Percentiles rank a stretch among this genome's conserved stretches.
These are phyloP conservation scores for Phenganax stokvisi DNA, from an alignment of 92 coral and sea anemone genomes.

Conservation along the genomic window DNA sequence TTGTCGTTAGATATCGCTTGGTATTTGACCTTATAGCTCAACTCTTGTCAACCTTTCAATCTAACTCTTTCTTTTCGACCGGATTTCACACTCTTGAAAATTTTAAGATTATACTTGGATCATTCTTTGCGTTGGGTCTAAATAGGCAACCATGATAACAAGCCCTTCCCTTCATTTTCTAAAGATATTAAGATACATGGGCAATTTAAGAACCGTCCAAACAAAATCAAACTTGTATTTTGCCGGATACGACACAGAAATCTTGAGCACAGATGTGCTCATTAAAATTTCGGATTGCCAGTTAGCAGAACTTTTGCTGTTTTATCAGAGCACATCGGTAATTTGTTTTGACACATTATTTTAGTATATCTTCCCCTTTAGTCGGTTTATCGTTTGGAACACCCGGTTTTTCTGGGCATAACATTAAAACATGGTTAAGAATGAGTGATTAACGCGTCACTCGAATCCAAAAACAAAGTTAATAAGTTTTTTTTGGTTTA, in stretches of 20 bases:
- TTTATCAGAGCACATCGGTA: not conserved
- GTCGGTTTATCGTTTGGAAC: slow-evolving; percentile 1
- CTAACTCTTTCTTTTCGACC: slow-evolving; percentile 22
- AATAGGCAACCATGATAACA: too few species aligned
- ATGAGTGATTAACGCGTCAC: not conserved
- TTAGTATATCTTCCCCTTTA: not conserved
- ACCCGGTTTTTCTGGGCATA: not conserved
- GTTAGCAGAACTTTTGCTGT: not conserved
- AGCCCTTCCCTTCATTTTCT: not conserved
- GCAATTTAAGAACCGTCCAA: not conserved
- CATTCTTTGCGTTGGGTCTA: slow-evolving; percentile 28
- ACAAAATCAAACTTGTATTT: not conserved
- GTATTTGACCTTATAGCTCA: slow-evolving; percentile 30
- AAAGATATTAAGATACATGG: not conserved
- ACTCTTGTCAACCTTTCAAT: slow-evolving; percentile 30
- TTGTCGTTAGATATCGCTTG: not conserved
- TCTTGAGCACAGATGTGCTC: not conserved
- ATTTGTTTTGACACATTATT: slow-evolving; percentile 9
- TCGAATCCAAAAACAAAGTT: not conserved
- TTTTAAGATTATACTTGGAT: slow-evolving; percentile 21
- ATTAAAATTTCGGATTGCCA: slow-evolving; percentile 1
- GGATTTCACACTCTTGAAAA: slow-evolving; percentile 43
- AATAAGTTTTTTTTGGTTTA: too few species aligned
- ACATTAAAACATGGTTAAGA: not conserved
- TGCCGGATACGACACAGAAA: slow-evolving; percentile 10